A percentile compares a stretch with the other conserved stretches of the same genome.
Conservation (phyloP, 2,113 vertebrate species). For the Leptosomus discolor region DNA sequence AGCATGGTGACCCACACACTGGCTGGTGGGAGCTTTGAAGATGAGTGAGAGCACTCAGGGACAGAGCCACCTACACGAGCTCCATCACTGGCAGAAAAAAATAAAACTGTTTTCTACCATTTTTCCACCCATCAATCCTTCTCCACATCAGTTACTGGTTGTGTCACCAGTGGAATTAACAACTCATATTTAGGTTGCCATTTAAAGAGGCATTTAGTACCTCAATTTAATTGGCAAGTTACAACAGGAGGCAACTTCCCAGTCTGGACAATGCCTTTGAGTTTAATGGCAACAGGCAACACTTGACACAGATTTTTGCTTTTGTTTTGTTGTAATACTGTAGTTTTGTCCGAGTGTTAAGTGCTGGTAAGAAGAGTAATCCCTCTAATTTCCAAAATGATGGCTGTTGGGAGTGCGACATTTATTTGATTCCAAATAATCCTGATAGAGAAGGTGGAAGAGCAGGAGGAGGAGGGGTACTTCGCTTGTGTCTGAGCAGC, state of each 20-base stretch:
- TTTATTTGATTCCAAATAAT: background rate
- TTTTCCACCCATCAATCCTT: background rate
- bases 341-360: background rate
- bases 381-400: background rate
- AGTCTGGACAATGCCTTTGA: background rate
- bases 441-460: background rate
- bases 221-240: background rate
- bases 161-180: background rate
- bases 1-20: accelerated
- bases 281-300: background rate
- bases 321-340: background rate
- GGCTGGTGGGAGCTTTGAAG: background rate
- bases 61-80: background rate
- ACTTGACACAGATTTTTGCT: background rate
- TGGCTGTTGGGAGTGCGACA: background rate
- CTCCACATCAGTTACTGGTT: background rate
- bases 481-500: accelerated
- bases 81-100: background rate
- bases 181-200: background rate
- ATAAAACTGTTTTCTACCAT: background rate
- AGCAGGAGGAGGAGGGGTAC: background rate
- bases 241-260: background rate
- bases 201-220: background rate
- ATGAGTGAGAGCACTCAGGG: background rate
- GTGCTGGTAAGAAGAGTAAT: background rate